These are phyloP conservation scores for Armadillidium nasatum DNA, from an alignment of 1,140 invertebrate genomes.

Conservation along the genomic window DNA sequence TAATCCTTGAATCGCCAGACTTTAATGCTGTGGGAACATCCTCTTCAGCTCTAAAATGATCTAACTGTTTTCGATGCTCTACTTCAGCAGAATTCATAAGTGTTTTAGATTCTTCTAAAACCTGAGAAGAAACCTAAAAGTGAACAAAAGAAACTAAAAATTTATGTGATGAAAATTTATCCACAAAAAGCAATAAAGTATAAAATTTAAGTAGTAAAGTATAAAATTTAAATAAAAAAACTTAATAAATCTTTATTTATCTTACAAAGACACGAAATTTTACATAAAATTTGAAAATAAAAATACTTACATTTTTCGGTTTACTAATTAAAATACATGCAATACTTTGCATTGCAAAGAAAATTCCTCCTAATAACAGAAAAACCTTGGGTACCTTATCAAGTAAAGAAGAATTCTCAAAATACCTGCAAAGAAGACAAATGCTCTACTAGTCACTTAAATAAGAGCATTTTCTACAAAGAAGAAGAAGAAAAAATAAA, in stretches of 20 bases:
- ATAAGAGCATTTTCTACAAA: too few species aligned
- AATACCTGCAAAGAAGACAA: constrained; percentile 50
- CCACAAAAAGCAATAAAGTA: neutral
- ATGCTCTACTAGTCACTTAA: too few species aligned
- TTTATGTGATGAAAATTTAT: too few species aligned
- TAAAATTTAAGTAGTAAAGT: neutral
- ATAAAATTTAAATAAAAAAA: too few species aligned
- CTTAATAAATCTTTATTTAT: too few species aligned
- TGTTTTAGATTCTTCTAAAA: neutral
- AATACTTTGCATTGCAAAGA: constrained; percentile 49
- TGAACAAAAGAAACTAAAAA: neutral
- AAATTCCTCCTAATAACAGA: constrained; percentile 49
- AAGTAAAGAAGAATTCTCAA: constrained; percentile 48
- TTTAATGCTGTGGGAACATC: too few species aligned
- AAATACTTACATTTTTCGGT: constrained; percentile 1
- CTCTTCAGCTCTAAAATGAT: neutral
- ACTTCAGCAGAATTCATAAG: neutral
- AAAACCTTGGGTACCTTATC: constrained; percentile 50
- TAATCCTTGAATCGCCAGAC: too few species aligned
- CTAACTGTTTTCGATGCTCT: neutral
- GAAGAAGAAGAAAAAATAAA: neutral
- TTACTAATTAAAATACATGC: constrained; percentile 33
- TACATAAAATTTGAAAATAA: neutral
- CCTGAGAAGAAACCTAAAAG: neutral
- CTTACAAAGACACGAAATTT: too few species aligned